Base-by-base conservation (phyloP, 1,140 invertebrate genomes). In the Spodoptera litura region DNA sequence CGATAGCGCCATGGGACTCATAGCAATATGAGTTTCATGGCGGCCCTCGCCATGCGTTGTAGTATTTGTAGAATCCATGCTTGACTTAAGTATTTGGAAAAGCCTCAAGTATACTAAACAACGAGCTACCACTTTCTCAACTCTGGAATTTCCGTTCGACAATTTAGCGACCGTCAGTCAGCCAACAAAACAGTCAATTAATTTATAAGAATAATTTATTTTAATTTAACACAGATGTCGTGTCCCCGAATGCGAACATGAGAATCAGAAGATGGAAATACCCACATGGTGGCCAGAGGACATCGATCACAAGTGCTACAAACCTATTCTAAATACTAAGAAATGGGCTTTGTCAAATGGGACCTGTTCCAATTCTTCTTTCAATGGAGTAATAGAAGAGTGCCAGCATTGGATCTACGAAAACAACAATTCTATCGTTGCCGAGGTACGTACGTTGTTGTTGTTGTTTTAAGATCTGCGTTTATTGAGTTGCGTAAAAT, bases 331-430 rank as follows among this genome's bases (percentile, higher is more conserved):
- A 8, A 85, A 90, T 59, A 71, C 76, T 27, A 68, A 79, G 0
- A 79, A 80, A 58, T 84, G 83, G 68, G 55, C 77, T 15, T 55
- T 55, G 38, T 52, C 68, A 4, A 85, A 90, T 38, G 64, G 86
- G 72, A 85, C 84, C 12, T 93, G 91, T 53, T 85, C 86, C 8
- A 91, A 88, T 72, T 78, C 83, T 25, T 86, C 88, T 12, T 88
- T 92, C 35, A 52, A 81, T 15, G 85, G 85, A 44, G 70, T 83
- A 44, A 56, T 92, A 12, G 86, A 87, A 78, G 84, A 86, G 59
- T 93, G 91, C 55, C 78, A 88, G 44, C 83, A 91, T 31, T 93
- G 90, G 88, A 82, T 93, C 59, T 93, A 89, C 76, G 90, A 91
- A 66, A 87, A 87, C 62, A 79, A 88, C 49, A 87, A 91, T 83